phyloP scores from a whole-genome alignment of 2,113 vertebrate species.

The Genyomyrus donnyi region DNA sequence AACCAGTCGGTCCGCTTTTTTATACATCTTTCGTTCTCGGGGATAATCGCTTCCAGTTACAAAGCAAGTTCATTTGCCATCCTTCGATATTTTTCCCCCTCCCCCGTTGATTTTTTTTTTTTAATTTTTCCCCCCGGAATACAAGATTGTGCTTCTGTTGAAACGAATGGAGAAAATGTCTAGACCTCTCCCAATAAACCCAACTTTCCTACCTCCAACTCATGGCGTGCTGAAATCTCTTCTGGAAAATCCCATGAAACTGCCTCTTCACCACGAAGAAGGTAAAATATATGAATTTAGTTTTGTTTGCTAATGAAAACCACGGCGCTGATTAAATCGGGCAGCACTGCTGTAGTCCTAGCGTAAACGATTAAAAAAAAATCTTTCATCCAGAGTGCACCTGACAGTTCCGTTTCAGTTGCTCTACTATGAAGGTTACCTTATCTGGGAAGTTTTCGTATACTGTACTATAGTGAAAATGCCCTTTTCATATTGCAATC shows the following conservation, averaged over 20 bases:
- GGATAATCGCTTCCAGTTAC: background rate
- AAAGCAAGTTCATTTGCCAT: background rate
- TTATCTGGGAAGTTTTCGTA: background rate
- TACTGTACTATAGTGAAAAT: background rate
- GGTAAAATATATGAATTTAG: slow-evolving; percentile 52
- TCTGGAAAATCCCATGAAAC: slow-evolving; percentile 80
- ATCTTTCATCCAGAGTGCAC: background rate
- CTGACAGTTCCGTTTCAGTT: background rate
- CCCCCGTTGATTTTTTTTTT: slow-evolving; percentile 1
- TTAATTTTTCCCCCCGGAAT: background rate
- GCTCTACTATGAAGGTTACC: background rate
- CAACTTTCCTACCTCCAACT: slow-evolving; percentile 74
- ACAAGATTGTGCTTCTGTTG: slow-evolving; percentile 19
- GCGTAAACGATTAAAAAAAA: background rate
- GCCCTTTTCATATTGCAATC: background rate
- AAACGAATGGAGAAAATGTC: slow-evolving; percentile 63
- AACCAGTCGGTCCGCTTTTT: background rate
- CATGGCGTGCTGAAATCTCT: slow-evolving; percentile 81
- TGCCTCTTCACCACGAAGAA: slow-evolving; percentile 73
- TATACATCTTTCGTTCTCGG: background rate
- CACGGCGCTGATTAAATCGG: background rate
- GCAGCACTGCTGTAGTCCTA: background rate
- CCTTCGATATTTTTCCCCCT: background rate
- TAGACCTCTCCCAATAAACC: slow-evolving; percentile 69
- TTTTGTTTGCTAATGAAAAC: background rate